Conservation (phyloP, 2,888 invertebrate species). For the Pseudanteris insignis region DNA sequence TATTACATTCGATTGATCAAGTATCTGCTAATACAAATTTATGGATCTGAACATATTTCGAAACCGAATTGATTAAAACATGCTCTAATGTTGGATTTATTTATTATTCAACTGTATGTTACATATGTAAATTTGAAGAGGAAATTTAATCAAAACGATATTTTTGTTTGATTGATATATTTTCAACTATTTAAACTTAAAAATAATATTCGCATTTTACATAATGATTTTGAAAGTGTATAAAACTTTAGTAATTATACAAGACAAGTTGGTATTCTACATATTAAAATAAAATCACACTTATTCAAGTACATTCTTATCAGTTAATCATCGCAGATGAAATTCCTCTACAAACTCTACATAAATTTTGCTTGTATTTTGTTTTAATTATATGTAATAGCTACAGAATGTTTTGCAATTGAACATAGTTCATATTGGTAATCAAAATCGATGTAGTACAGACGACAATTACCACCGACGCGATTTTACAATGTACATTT, state of each 20-base stretch:
- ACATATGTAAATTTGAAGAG: neutral
- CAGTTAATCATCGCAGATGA: conserved; percentile 36
- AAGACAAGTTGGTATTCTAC: conserved; percentile 38
- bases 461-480: too few species aligned
- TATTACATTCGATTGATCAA: too few species aligned
- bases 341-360: conserved; percentile 44
- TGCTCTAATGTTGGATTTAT: too few species aligned
- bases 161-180: conserved; percentile 32
- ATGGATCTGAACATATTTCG: too few species aligned
- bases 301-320: conserved; percentile 42
- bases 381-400: conserved; percentile 18
- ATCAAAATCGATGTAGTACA: conserved; percentile 29
- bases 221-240: conserved; percentile 39
- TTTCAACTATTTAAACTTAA: conserved; percentile 44
- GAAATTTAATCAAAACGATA: neutral
- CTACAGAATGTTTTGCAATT: conserved; percentile 32
- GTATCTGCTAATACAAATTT: too few species aligned
- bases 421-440: conserved; percentile 14
- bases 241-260: conserved; percentile 43
- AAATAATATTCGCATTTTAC: conserved; percentile 44
- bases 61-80: too few species aligned
- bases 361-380: conserved; percentile 43
- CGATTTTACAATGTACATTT: too few species aligned
- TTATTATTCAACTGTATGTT: too few species aligned
- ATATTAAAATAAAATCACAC: conserved; percentile 44